These are phyloP conservation scores for Hydroisotoma schaefferi DNA, from an alignment of 2,888 invertebrate species.

Conservation along the genomic window DNA sequence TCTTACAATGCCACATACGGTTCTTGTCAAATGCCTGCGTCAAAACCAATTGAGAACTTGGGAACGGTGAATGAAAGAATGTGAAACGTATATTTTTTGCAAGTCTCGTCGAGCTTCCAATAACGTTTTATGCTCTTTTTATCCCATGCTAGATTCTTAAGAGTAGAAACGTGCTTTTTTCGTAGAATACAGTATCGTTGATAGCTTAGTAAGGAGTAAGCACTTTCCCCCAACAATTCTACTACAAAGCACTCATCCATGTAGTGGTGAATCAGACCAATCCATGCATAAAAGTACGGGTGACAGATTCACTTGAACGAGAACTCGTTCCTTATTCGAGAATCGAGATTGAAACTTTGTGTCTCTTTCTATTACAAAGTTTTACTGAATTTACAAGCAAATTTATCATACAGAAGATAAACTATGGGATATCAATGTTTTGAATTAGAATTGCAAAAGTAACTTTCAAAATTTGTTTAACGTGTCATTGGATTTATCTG, in stretches of 20 bases:
- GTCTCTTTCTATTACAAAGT: too few species aligned
- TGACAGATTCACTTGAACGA: slow-evolving; percentile 5
- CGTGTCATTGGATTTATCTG: too few species aligned
- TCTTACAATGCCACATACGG: too few species aligned
- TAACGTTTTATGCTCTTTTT: neutral
- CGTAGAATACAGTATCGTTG: neutral
- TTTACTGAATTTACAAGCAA: too few species aligned
- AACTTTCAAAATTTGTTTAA: too few species aligned
- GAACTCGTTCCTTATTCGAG: slow-evolving; percentile 3
- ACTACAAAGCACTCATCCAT: neutral
- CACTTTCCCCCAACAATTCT: neutral
- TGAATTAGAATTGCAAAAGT: too few species aligned
- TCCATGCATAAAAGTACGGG: slow-evolving; percentile 5
- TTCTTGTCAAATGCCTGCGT: too few species aligned
- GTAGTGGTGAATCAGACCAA: slow-evolving; percentile 1
- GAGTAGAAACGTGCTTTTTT: neutral
- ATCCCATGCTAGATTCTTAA: neutral
- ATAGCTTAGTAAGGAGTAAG: neutral
- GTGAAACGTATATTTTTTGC: too few species aligned
- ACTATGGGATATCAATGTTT: too few species aligned
- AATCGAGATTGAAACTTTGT: slow-evolving; percentile 4
- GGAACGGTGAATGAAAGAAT: too few species aligned
- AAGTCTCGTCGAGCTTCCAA: slow-evolving; percentile 1
- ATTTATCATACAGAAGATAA: too few species aligned
- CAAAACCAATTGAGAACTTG: too few species aligned